Evolutionary conservation across 2,888 invertebrate genomes (phyloP).

Genomic region (Hirtodrosophila cameraria): DNA sequence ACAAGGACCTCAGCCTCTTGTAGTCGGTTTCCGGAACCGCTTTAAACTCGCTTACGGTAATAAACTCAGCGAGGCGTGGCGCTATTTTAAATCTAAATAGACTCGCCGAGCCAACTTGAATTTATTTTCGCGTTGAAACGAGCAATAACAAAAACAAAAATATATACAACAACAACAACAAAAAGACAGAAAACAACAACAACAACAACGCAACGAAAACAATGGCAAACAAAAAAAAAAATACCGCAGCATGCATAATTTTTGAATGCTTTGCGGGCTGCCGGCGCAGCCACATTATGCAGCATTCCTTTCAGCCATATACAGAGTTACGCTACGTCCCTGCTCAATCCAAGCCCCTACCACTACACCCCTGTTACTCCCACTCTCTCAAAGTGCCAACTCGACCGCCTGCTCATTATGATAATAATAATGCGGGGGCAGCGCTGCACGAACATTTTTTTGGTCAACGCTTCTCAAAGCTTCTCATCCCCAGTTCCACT

Average conservation of each 20-base stretch:
- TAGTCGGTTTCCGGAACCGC: constrained; percentile 42
- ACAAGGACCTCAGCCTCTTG: not conserved
- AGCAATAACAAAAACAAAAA: constrained; percentile 11
- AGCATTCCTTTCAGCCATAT: constrained; percentile 66
- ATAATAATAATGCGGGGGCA: constrained; percentile 71
- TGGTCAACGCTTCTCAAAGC: constrained; percentile 18
- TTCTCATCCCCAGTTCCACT: too few species aligned
- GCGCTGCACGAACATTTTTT: constrained; percentile 52
- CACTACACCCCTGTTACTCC: not conserved
- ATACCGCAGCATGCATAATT: constrained; percentile 70
- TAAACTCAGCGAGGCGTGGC: constrained; percentile 68
- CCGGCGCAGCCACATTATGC: constrained; percentile 65
- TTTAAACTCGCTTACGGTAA: constrained; percentile 74
- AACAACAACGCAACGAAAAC: constrained; percentile 37
- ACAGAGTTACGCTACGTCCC: constrained; percentile 12
- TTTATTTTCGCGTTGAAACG: constrained; percentile 54
- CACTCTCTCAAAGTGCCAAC: constrained; percentile 16
- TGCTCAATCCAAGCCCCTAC: too few species aligned
- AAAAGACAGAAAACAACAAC: constrained; percentile 10
- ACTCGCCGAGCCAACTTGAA: constrained; percentile 63
- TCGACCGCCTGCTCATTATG: constrained; percentile 71
- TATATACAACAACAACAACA: constrained; percentile 8
- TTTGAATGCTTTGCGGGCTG: constrained; percentile 62
- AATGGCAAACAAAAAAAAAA: constrained; percentile 48
- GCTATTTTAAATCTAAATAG: constrained; percentile 76